Percentiles rank a stretch among this genome's conserved stretches.
phyloP scores from a whole-genome alignment of 2,113 vertebrate species.

The Galbula dea region DNA sequence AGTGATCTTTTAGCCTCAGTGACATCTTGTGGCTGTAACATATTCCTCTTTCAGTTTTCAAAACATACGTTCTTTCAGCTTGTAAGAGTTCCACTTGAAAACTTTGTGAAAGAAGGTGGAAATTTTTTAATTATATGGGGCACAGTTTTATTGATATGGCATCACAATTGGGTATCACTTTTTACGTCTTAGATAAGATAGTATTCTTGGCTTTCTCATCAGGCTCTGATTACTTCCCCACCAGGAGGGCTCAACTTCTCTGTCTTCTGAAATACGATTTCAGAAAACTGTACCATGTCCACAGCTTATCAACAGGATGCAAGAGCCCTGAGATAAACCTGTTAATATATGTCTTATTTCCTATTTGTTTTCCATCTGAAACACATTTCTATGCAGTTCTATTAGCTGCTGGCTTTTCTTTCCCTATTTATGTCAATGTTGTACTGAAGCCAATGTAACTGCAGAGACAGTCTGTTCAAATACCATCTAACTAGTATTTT shows the following conservation, averaged over 20 bases:
- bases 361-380: background rate
- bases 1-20: background rate
- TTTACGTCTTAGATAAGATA: background rate
- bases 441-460: background rate
- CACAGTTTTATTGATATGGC: too few species aligned
- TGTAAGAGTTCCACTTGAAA: background rate
- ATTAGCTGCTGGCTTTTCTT: background rate
- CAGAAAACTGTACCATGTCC: background rate
- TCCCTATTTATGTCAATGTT: background rate
- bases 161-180: background rate
- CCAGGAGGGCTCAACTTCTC: background rate
- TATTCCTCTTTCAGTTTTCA: background rate
- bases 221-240: background rate
- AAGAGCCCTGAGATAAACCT: background rate
- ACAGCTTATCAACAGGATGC: background rate
- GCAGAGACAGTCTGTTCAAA: background rate
- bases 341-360: background rate
- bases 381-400: background rate
- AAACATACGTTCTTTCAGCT: background rate
- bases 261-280: background rate
- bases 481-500: background rate
- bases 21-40: background rate
- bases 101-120: background rate
- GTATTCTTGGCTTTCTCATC: background rate
- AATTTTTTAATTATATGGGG: too few species aligned